Conservation (phyloP, 2,113 vertebrate species). For the Gyps fulvus region DNA sequence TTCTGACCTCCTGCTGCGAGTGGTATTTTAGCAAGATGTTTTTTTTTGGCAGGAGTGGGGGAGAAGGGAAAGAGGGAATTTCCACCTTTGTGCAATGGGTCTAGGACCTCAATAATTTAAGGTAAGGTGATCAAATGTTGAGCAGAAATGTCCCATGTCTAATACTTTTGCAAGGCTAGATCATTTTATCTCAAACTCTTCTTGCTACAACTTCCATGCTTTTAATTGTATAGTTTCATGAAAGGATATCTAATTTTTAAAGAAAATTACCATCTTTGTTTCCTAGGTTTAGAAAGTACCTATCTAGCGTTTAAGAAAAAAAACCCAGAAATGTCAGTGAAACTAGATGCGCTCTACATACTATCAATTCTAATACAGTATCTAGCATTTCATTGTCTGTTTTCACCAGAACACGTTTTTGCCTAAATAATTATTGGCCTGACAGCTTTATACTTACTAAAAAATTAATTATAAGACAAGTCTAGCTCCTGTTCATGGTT, state of each 20-base stretch:
- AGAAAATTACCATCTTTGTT: rapidly evolving
- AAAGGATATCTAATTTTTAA: neutral
- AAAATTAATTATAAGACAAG: neutral
- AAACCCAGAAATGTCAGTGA: neutral
- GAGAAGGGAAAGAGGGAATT: neutral
- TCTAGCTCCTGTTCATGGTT: neutral
- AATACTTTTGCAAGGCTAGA: neutral
- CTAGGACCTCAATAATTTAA: neutral
- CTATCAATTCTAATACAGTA: neutral
- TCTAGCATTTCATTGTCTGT: neutral
- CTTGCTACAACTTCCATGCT: neutral
- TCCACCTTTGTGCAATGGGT: neutral
- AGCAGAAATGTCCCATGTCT: rapidly evolving
- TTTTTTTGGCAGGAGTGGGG: neutral
- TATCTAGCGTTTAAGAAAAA: neutral
- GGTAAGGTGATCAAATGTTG: neutral
- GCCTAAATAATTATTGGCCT: neutral
- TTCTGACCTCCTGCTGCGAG: neutral
- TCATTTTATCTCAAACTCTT: neutral
- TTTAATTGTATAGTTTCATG: neutral
- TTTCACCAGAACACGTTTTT: neutral
- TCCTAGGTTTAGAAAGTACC: neutral
- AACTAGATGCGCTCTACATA: rapidly evolving
- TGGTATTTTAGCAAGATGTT: neutral
- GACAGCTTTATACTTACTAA: neutral